Conservation (phyloP, 23 tunicate genomes). For the Halocynthia aurantium region DNA sequence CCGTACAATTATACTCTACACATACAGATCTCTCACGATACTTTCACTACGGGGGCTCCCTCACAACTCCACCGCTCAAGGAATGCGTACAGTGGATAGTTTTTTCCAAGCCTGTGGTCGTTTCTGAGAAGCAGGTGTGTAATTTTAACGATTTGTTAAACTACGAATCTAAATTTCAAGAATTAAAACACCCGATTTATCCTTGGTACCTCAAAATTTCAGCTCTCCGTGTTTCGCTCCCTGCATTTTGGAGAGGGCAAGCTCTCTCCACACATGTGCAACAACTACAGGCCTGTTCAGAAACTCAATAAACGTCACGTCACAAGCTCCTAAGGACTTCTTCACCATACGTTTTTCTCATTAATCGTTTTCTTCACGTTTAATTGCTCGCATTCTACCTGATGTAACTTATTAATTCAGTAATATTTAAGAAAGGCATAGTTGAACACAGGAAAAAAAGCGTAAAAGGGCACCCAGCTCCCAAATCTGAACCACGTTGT, state of each 20-base stretch:
- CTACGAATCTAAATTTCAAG: too few species aligned
- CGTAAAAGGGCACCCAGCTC: too few species aligned
- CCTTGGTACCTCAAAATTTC: background rate
- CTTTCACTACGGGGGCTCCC: constrained; percentile 61
- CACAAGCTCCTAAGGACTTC: too few species aligned
- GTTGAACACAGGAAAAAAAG: too few species aligned
- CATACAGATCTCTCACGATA: constrained; percentile 1
- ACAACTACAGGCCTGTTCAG: constrained; percentile 15
- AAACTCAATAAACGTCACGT: background rate
- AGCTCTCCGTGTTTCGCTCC: constrained; percentile 9
- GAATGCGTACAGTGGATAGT: constrained; percentile 98
- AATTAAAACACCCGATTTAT: too few species aligned
- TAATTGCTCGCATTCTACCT: too few species aligned
- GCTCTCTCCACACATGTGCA: constrained; percentile 17
- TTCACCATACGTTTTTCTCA: too few species aligned
- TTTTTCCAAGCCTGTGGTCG: constrained; percentile 36
- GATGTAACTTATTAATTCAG: too few species aligned
- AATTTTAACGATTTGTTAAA: background rate
- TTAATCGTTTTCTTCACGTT: too few species aligned
- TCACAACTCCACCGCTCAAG: constrained; percentile 91
- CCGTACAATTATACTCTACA: background rate
- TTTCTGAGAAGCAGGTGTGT: constrained; percentile 55
- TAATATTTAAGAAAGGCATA: too few species aligned
- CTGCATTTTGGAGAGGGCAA: constrained; percentile 14
- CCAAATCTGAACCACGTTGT: too few species aligned